Evolutionary conservation across 2,113 vertebrate species (phyloP), one percentile per base, ranked within the genome.

Genomic region (Meles meles): DNA sequence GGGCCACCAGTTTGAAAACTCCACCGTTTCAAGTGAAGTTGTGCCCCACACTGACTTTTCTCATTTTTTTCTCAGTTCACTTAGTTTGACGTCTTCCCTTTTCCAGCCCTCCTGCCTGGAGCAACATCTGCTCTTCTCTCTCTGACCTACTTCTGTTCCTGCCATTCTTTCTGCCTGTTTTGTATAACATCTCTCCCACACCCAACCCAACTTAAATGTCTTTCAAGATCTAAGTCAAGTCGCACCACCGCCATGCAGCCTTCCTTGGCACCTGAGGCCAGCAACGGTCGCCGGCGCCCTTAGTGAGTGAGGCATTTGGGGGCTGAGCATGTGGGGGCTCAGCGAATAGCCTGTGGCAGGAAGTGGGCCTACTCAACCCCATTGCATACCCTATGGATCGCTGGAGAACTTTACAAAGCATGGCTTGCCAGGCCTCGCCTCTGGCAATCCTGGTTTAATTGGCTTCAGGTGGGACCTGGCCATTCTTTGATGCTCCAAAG

Each of bases 51-150:
- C 95, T 93, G 98, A 74, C 90, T 97, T 94, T 65, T 39, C 96
- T 84, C 97, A 88, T 96, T 96, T 98, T 96, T 96, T 52, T 9
- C 92, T 92, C 92, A n/a, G 90, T 77, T 94, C 90, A 14, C 97
- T 71, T 96, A 12, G 97, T 97, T 96, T 96, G 97, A 98, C 96
- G 92, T 77, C 97, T 71, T 96, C 80, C 74, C 97, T 97, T 88
- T 96, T 90, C 97, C 98, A 97, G 97, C 92, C 98, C 98, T 97
- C 98, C 98, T 72, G 94, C 98, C 93, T 97, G 29, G 57, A 87
- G 63, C 90, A 95, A 96, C 98, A 98, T 98, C 98, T 98, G 98
- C 94, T 98, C 95, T 87, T 29, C 4, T 77, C 74, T 90, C 94
- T 96, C 92, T 96, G 98, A 98, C 97, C 98, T 97, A 98, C 97